Evolutionary conservation across 2,797 vertebrate species (phyloP).

Genomic region (Holocentrus rufus): DNA sequence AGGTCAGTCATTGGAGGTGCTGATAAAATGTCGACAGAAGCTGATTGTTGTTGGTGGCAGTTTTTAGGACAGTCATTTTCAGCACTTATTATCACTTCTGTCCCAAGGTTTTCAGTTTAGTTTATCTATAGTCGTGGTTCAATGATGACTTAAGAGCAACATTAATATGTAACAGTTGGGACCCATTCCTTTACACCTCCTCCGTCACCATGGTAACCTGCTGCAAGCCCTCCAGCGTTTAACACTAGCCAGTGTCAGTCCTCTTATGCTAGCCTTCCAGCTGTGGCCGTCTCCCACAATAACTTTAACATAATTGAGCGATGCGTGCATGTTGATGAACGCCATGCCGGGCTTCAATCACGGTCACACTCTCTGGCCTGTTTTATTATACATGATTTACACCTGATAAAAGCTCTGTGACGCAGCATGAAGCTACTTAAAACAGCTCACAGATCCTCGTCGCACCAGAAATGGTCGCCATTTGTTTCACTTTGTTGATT

Average conservation of each 20-base stretch:
- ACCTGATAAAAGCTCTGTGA: constrained; percentile 57
- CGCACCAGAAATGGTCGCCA: constrained; percentile 37
- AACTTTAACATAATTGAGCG: constrained; percentile 46
- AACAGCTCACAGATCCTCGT: constrained; percentile 53
- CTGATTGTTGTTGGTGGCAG: too few species aligned
- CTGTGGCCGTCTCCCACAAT: constrained; percentile 13
- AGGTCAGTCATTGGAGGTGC: too few species aligned
- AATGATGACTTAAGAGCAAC: too few species aligned
- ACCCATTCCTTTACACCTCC: constrained; percentile 24
- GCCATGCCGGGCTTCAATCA: constrained; percentile 45
- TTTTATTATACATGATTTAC: constrained; percentile 71
- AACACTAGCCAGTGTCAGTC: constrained; percentile 16
- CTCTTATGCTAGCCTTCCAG: constrained; percentile 32
- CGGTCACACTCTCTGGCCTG: constrained; percentile 63
- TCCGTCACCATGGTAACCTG: constrained; percentile 55
- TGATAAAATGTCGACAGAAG: too few species aligned
- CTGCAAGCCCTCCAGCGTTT: constrained; percentile 24
- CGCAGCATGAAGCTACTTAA: constrained; percentile 62
- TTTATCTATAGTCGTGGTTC: too few species aligned
- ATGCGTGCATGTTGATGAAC: constrained; percentile 66
- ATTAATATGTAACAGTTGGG: too few species aligned
- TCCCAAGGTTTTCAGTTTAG: too few species aligned
- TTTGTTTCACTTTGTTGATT: constrained; percentile 68
- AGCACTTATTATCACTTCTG: too few species aligned
- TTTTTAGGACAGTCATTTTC: too few species aligned